Base-by-base conservation (phyloP, 1,140 invertebrate species). In the Scaptomyza graminum region DNA sequence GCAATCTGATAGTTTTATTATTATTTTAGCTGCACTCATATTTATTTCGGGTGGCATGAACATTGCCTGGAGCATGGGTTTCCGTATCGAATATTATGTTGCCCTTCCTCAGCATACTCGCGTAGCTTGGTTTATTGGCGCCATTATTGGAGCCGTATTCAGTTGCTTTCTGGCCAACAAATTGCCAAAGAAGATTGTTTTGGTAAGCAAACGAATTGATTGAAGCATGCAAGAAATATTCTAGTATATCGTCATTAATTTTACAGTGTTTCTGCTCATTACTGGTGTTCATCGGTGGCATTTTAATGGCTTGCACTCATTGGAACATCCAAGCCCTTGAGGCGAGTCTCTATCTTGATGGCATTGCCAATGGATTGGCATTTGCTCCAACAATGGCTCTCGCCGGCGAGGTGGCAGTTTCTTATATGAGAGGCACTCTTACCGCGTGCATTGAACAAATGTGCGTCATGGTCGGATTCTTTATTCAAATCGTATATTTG, bases 21-120 rank as follows among this genome's bases (percentile, higher is more conserved):
- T 15, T 15, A 18, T 3, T n/a, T 51, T 44, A 87, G 82, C 78
- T 69, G 28, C 51, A 1, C 52, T 89, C 4, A 84, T 87, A 57
- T 87, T 87, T 46, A 0, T 88, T 0, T 88, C 83, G 9, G 83
- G 83, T 47, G 83, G 83, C 25, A 71, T 88, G 79, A 87, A 83
- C 28, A 88, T 87, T 8, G 90, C 89, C 28, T 90, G 82, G 79
- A 64, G 77, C 52, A 15, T 73, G 9, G 82, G 82, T 1, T 82
- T 82, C 31, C 71, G 49, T 13, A 59, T 11, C n/a, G 5, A 13
- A 0, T 2, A 0, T 3, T 60, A 50, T 7, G 0, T 0, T 0
- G 0, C 18, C 3, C 16, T 41, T 8, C 3, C 25, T 28, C 5
- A 47, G 6, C 80, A 89, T 7, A 70, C 76, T 16, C 15, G 1